Percentiles rank a stretch among this genome's conserved stretches.
These are phyloP conservation scores for Myzus persicae DNA, from an alignment of 1,140 invertebrate species.

Conservation along the genomic window DNA sequence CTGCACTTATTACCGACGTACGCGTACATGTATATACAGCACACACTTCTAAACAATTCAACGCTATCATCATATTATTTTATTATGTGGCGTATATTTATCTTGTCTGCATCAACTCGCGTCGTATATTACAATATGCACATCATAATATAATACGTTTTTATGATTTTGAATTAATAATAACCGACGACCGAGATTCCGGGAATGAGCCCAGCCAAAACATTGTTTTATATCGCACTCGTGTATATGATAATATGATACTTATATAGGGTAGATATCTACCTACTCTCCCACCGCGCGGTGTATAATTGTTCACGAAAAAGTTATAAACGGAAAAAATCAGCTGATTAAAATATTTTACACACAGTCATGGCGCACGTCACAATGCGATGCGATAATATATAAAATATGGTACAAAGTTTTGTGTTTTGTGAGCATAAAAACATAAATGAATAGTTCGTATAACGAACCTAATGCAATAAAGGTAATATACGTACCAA, in stretches of 20 bases:
- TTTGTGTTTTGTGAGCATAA: neutral
- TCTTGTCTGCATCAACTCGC: constrained; percentile 7
- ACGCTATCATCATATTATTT: constrained; percentile 19
- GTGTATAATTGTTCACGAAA: neutral
- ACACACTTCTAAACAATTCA: neutral
- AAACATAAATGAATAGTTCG: neutral
- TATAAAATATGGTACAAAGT: neutral
- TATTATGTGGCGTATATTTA: constrained; percentile 13
- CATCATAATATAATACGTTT: constrained; percentile 6
- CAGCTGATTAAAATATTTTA: neutral
- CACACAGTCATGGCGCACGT: neutral
- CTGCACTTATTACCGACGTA: neutral
- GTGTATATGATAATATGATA: neutral
- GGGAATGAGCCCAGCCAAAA: neutral
- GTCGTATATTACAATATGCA: neutral
- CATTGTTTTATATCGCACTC: neutral
- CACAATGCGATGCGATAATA: neutral
- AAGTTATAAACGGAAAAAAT: neutral
- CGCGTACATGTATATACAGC: neutral
- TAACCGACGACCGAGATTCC: neutral
- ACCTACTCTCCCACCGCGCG: neutral
- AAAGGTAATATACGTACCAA: neutral
- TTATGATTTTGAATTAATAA: constrained; percentile 14
- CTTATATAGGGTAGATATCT: too few relatives aligned
- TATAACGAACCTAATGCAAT: neutral